A percentile compares a stretch with the other conserved stretches of the same genome.
Evolutionary conservation across 2,113 vertebrate genomes (phyloP).

Genomic region (Phylloscopus trochilus): DNA sequence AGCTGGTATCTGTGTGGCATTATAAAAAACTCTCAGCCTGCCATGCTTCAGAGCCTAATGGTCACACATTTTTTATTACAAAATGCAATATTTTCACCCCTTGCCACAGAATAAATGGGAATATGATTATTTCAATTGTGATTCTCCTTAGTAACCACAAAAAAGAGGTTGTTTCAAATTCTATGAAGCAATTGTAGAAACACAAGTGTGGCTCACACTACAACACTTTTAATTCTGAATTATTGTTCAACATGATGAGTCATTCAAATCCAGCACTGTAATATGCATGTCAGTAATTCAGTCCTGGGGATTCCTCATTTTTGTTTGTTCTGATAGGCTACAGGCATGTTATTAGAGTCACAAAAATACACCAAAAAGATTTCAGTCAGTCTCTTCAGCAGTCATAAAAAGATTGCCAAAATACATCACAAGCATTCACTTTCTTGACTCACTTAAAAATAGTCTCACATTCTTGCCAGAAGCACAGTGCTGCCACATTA

Average conservation of each 20-base stretch:
- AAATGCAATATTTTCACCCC: background rate
- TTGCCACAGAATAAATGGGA: background rate
- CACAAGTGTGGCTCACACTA: background rate
- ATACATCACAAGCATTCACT: background rate
- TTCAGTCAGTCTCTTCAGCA: background rate
- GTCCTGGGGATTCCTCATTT: background rate
- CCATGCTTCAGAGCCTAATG: background rate
- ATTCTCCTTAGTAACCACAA: background rate
- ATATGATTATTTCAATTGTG: background rate
- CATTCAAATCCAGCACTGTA: background rate
- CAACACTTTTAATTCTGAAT: background rate
- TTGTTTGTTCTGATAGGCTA: background rate
- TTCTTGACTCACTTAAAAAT: background rate
- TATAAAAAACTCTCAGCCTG: background rate
- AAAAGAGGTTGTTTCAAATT: background rate
- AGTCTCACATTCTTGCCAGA: background rate
- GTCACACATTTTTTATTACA: background rate
- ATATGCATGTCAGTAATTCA: background rate
- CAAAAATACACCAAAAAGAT: background rate
- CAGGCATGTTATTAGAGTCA: background rate
- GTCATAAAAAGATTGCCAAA: background rate
- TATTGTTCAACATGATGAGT: background rate
- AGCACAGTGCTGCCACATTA: background rate
- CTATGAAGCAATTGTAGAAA: background rate
- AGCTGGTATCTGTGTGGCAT: background rate